Evolutionary conservation across 2,113 vertebrate genomes (phyloP), one percentile per base, ranked within the genome.

Genomic region (Tetrao urogallus): DNA sequence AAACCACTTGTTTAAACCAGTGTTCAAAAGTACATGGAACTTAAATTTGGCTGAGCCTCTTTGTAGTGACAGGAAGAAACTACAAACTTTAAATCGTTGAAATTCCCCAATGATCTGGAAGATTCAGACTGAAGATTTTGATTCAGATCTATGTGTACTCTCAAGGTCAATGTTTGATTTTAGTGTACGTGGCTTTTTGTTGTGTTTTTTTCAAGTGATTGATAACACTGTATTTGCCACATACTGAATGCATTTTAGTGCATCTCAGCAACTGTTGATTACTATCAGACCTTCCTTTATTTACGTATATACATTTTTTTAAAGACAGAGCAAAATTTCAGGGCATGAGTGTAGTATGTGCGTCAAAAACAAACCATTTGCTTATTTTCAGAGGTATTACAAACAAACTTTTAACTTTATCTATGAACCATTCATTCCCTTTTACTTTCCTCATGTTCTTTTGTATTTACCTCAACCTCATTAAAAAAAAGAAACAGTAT

Each of bases 21-120:
- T 70, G 24, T 70, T 76, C n/a, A 48, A 63, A 30, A 54, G 36
- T 63, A 75, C 27, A 64, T 77, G 71, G 32, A 92, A 88, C 52
- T 32, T 81, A 93, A 73, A 2, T 70, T 84, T 88, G 71, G 11
- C 82, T 89, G 64, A 89, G 19, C 72, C 4, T 81, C 50, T 87
- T 87, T 72, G 58, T 15, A 54, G 77, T 88, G 70, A 89, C 43
- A 76, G 36, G 43, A 89, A 43, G 48, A 93, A 95, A 93, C 80
- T 77, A 90, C 65, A 92, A 65, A 72, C 22, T 84, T 91, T 47
- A 91, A 90, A 89, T 85, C 21, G 24, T 36, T 90, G 81, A 95
- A 66, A 5, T 91, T 96, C 89, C 71, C 20, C 34, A 71, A 85
- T 58, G 67, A 91, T 90, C 20, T 76, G 60, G 63, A 92, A 48